Percentiles rank a stretch among this genome's conserved stretches.
Conservation (phyloP, 2,888 invertebrate genomes). For the Zelleria hepariella region DNA sequence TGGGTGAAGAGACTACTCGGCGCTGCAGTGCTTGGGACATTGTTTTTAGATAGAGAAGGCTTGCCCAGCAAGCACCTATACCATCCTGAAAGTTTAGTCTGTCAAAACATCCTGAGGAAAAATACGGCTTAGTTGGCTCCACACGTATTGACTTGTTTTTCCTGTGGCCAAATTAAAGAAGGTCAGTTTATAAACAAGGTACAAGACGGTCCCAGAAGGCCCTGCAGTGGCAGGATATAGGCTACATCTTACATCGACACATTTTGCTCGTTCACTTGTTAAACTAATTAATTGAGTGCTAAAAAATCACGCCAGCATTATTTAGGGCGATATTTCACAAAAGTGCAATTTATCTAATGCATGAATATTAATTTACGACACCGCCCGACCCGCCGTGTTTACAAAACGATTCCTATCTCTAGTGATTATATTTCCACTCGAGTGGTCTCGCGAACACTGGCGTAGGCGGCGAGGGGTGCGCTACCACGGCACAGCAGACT, state of each 20-base stretch:
- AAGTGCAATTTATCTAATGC: constrained; percentile 14
- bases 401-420: constrained; percentile 47
- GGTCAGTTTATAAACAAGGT: too few species aligned
- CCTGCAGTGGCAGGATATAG: too few species aligned
- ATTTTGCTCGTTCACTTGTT: not conserved
- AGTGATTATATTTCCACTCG: constrained; percentile 61
- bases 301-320: not conserved
- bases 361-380: constrained; percentile 21
- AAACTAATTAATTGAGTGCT: not conserved
- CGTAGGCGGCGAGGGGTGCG: constrained; percentile 5
- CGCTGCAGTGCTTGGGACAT: too few species aligned
- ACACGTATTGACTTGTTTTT: too few species aligned
- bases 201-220: too few species aligned
- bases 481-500: constrained; percentile 30
- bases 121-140: too few species aligned
- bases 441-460: constrained; percentile 35
- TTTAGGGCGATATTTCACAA: constrained; percentile 1
- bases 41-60: too few species aligned
- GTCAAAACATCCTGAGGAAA: too few species aligned
- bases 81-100: too few species aligned
- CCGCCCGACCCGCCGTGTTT: constrained; percentile 30
- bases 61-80: too few species aligned
- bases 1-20: too few species aligned
- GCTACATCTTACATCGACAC: not conserved
- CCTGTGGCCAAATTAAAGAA: too few species aligned